A percentile compares a stretch with the other conserved stretches of the same genome.
These are phyloP conservation scores for Aricia agestis DNA, from an alignment of 1,140 invertebrate species.

Conservation along the genomic window DNA sequence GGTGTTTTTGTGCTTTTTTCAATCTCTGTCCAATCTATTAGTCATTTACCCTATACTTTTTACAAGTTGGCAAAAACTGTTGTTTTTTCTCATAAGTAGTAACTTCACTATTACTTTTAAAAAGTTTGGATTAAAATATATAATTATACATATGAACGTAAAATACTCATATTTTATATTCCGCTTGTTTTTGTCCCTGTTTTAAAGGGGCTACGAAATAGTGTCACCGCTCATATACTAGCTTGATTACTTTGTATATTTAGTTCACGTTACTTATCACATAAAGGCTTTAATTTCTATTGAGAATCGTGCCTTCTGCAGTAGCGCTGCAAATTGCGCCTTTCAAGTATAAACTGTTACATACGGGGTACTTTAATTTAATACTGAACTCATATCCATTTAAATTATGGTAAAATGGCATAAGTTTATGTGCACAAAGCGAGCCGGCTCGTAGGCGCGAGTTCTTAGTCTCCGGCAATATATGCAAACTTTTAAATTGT, in stretches of 20 bases:
- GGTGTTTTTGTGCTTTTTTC: no score
- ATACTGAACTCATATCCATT: slow-evolving; percentile 38
- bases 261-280: neutral
- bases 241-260: neutral
- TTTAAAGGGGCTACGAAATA: no score
- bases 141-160: no score
- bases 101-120: no score
- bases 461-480: slow-evolving; percentile 56
- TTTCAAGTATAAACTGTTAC: slow-evolving; percentile 17
- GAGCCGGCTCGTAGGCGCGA: slow-evolving; percentile 48
- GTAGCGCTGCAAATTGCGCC: neutral
- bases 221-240: neutral
- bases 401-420: slow-evolving; percentile 35
- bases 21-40: no score
- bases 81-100: no score
- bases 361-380: slow-evolving; percentile 23
- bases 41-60: no score
- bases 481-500: slow-evolving; percentile 74
- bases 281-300: neutral
- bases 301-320: neutral
- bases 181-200: no score
- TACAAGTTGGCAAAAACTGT: no score
- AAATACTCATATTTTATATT: no score
- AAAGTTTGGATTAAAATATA: no score
- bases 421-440: slow-evolving; percentile 39